These are phyloP conservation scores for Halcyon smyrnensis DNA, from an alignment of 2,797 vertebrate species.

Conservation along the genomic window DNA sequence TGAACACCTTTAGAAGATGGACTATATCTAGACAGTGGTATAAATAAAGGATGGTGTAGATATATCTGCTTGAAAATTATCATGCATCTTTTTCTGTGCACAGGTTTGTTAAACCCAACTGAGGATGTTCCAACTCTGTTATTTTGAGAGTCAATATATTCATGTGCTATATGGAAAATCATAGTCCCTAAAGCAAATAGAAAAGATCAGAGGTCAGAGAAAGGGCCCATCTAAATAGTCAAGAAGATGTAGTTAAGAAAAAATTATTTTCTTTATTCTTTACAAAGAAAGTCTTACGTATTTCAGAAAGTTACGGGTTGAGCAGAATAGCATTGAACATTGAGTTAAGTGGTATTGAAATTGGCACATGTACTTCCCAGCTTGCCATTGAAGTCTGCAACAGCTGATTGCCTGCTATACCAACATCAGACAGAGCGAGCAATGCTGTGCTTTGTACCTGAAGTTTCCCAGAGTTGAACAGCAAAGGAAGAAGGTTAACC, in stretches of 20 bases:
- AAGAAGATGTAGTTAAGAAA: neutral
- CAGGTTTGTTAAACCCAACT: neutral
- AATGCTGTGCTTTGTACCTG: neutral
- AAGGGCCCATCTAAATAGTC: neutral
- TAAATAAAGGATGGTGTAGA: neutral
- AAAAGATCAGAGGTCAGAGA: neutral
- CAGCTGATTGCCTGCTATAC: neutral
- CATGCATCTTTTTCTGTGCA: neutral
- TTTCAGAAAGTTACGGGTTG: neutral
- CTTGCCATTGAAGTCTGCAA: neutral
- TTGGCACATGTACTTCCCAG: neutral
- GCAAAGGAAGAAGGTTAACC: neutral
- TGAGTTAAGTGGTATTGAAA: neutral
- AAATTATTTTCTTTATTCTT: neutral
- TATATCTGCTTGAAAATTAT: neutral
- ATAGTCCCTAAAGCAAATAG: neutral
- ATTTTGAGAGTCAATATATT: neutral
- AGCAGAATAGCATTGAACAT: neutral
- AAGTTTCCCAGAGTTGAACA: neutral
- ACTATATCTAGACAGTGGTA: neutral
- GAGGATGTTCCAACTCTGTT: neutral
- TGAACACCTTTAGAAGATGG: neutral
- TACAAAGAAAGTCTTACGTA: neutral
- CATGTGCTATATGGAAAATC: neutral
- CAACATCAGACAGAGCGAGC: rapidly evolving